phyloP scores from a whole-genome alignment of 2,113 vertebrate species.

The Callaeas wilsoni region DNA sequence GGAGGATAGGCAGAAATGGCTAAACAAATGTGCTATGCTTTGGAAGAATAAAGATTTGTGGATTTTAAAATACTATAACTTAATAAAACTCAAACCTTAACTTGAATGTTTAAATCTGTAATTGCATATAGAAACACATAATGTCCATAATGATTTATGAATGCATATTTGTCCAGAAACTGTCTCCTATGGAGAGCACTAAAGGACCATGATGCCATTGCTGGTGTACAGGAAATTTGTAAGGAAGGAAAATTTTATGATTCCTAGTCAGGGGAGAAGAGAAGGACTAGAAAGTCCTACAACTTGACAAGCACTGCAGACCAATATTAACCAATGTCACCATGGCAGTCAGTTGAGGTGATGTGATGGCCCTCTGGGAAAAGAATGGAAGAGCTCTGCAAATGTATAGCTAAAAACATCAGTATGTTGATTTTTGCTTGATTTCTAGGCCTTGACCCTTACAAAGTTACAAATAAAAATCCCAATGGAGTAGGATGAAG shows the following conservation, averaged over 20 bases:
- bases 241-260: background rate
- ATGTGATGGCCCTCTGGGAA: background rate
- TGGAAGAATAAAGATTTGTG: background rate
- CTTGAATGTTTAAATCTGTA: background rate
- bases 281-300: background rate
- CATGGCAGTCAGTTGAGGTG: background rate
- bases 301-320: background rate
- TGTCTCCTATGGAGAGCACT: background rate
- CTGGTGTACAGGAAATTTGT: background rate
- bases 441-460: background rate
- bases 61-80: background rate
- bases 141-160: background rate
- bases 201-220: background rate
- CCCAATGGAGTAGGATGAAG: background rate
- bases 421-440: background rate
- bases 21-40: background rate
- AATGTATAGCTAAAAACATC: background rate
- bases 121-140: background rate
- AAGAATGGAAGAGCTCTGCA: background rate
- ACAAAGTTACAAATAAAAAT: background rate
- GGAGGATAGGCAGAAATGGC: background rate
- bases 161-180: background rate
- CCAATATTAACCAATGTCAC: background rate
- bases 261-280: background rate
- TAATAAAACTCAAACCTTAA: background rate